Evolutionary conservation across 1,140 invertebrate species (phyloP).

Genomic region (Tachypleus tridentatus): DNA sequence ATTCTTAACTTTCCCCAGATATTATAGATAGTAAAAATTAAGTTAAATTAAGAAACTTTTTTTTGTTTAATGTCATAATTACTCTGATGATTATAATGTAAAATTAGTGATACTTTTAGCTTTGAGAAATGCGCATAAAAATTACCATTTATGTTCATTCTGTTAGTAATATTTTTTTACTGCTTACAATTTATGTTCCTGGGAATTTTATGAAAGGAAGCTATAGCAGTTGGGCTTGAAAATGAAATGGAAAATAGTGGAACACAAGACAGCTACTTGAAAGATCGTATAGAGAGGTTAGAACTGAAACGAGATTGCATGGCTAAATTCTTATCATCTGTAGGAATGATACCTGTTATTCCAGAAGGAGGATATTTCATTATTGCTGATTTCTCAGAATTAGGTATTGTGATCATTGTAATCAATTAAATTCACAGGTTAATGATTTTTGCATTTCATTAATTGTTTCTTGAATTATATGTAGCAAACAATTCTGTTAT

Average conservation of each 20-base stretch:
- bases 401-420: constrained; percentile 41
- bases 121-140: too few species aligned
- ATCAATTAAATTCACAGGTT: constrained; percentile 3
- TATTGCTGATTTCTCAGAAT: constrained; percentile 69
- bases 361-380: constrained; percentile 96
- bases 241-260: constrained; percentile 57
- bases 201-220: constrained; percentile 48
- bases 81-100: too few species aligned
- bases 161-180: too few species aligned
- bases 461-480: too few species aligned
- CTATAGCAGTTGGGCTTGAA: constrained; percentile 71
- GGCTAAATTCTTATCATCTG: constrained; percentile 44
- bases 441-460: too few species aligned
- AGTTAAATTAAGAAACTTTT: too few species aligned
- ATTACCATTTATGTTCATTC: too few species aligned
- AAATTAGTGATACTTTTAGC: too few species aligned
- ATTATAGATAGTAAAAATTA: too few species aligned
- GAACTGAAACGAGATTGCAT: constrained; percentile 71
- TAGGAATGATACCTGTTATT: constrained; percentile 79
- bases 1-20: too few species aligned
- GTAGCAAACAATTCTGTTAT: too few species aligned
- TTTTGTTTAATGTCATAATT: too few species aligned
- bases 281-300: constrained; percentile 59
- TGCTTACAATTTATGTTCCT: constrained; percentile 33
- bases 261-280: constrained; percentile 70